Percentiles rank a stretch among this genome's conserved stretches.
Evolutionary conservation across 2,888 invertebrate species (phyloP).

Genomic region (Micropterix aruncella): DNA sequence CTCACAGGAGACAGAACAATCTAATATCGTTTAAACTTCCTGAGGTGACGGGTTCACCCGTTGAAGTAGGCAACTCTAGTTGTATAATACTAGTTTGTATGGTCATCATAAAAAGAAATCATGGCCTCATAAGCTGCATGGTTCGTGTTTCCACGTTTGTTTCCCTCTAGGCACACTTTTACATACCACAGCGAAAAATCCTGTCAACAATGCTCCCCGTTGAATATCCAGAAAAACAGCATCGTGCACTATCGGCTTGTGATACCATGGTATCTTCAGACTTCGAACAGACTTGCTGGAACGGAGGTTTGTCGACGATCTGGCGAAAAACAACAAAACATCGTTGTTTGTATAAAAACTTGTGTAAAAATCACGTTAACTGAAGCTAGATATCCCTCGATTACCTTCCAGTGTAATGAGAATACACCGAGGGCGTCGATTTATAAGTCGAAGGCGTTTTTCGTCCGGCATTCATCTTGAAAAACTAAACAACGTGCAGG

Average conservation of each 20-base stretch:
- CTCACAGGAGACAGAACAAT: no score
- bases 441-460: slow-evolving; percentile 69
- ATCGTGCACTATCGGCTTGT: slow-evolving; percentile 69
- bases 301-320: slow-evolving; percentile 70
- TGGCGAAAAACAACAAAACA: slow-evolving; percentile 16
- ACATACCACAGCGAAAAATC: slow-evolving; percentile 65
- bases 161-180: no score
- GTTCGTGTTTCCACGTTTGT: no score
- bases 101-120: no score
- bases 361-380: no score
- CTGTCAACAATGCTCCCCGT: slow-evolving; percentile 64
- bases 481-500: no score
- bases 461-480: slow-evolving; percentile 36
- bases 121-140: no score
- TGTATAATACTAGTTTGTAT: no score
- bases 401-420: slow-evolving; percentile 66
- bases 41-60: no score
- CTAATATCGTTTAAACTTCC: no score
- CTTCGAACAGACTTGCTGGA: slow-evolving; percentile 70
- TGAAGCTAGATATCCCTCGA: slow-evolving; percentile 13
- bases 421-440: slow-evolving; percentile 80
- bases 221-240: slow-evolving; percentile 75
- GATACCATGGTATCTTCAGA: slow-evolving; percentile 73
- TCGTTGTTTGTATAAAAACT: no score
- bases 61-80: no score